Evolutionary conservation across 1,140 invertebrate genomes (phyloP).

Genomic region (Brachionus plicatilis): DNA sequence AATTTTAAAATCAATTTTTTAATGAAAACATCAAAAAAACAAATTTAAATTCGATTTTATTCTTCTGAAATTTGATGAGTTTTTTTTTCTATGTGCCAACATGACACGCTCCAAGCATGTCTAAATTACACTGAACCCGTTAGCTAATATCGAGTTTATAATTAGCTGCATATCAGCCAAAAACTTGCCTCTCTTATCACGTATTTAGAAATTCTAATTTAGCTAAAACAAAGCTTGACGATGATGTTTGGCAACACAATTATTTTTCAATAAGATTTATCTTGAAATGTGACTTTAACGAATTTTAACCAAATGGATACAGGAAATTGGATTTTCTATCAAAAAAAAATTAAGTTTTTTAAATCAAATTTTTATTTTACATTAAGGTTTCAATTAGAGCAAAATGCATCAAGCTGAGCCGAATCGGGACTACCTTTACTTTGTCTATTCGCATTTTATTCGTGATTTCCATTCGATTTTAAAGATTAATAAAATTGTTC

Average conservation of each 20-base stretch:
- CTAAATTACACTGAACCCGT: neutral
- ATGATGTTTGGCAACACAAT: neutral
- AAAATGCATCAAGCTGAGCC: neutral
- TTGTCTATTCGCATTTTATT: neutral
- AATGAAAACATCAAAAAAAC: neutral
- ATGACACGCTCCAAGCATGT: neutral
- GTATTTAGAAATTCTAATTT: neutral
- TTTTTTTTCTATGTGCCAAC: neutral
- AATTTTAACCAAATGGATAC: neutral
- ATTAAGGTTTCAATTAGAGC: neutral
- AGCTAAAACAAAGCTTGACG: neutral
- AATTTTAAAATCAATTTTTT: neutral
- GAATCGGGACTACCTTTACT: neutral
- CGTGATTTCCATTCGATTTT: neutral
- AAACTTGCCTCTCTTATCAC: neutral
- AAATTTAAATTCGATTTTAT: neutral
- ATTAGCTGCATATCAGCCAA: neutral
- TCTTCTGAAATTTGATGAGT: neutral
- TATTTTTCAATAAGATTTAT: neutral
- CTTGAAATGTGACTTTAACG: neutral
- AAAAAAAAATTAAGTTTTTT: neutral
- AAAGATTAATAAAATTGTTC: neutral
- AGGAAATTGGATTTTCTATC: neutral
- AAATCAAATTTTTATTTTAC: neutral
- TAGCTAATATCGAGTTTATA: neutral